Conservation (phyloP, 1,140 invertebrate genomes). For the Drosophila mauritiana region DNA sequence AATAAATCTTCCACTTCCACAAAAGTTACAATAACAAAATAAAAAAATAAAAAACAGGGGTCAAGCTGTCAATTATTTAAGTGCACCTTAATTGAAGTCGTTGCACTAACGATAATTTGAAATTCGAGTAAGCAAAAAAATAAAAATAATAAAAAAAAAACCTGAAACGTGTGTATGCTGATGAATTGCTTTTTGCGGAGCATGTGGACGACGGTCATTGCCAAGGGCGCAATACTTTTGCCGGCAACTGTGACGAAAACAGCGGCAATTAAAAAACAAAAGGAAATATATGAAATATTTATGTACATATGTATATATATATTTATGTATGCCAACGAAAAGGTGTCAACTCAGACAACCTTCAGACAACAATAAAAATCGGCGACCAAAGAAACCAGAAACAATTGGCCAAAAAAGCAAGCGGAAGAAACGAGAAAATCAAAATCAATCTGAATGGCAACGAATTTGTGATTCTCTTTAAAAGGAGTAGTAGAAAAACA, state of each 20-base stretch:
- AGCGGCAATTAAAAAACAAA: slow-evolving; percentile 43
- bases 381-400: neutral
- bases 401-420: slow-evolving; percentile 1
- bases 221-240: slow-evolving; percentile 54
- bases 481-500: neutral
- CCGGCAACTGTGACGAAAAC: slow-evolving; percentile 52
- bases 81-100: slow-evolving; percentile 44
- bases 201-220: slow-evolving; percentile 41
- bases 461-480: neutral
- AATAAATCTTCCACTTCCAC: slow-evolving; percentile 16
- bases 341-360: slow-evolving; percentile 57
- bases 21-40: neutral
- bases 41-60: neutral
- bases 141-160: neutral
- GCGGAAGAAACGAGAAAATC: slow-evolving; percentile 46
- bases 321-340: neutral
- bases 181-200: neutral
- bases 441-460: neutral
- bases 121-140: slow-evolving; percentile 4
- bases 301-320: no score
- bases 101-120: slow-evolving; percentile 33
- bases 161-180: neutral
- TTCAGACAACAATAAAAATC: slow-evolving; percentile 40
- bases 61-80: slow-evolving; percentile 35
- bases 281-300: neutral